phyloP scores from a whole-genome alignment of 2,797 vertebrate species.

The Tarsius wallacei region DNA sequence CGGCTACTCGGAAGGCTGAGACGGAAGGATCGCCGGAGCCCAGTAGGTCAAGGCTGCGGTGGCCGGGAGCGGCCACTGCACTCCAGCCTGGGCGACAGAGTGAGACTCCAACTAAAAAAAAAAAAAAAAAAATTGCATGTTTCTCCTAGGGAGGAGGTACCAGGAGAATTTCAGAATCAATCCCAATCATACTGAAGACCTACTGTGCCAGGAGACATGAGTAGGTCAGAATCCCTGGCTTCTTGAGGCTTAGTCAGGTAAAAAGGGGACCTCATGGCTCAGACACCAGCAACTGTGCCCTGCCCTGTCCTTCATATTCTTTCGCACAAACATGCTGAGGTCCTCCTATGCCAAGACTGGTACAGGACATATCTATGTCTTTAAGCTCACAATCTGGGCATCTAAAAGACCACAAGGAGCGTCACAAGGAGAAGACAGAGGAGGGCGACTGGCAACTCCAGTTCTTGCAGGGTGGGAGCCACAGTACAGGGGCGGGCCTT shows the following conservation, averaged over 20 bases:
- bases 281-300: neutral
- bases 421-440: neutral
- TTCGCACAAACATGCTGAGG: neutral
- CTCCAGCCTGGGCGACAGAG: no score
- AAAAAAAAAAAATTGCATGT: no score
- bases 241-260: neutral
- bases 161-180: neutral
- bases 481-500: neutral
- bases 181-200: neutral
- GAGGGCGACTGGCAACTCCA: neutral
- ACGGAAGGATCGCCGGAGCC: no score
- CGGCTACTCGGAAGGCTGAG: no score
- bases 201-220: neutral
- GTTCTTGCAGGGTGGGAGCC: neutral
- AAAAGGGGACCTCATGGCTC: rapidly evolving
- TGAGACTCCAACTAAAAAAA: no score
- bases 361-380: neutral
- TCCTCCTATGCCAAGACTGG: neutral
- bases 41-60: no score
- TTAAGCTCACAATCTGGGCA: neutral
- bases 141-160: neutral
- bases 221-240: neutral
- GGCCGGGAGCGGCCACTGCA: no score
- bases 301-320: neutral
- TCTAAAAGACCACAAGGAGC: neutral